These are phyloP conservation scores for Lepidothrix coronata DNA, from an alignment of 2,113 vertebrate genomes.

Conservation along the genomic window DNA sequence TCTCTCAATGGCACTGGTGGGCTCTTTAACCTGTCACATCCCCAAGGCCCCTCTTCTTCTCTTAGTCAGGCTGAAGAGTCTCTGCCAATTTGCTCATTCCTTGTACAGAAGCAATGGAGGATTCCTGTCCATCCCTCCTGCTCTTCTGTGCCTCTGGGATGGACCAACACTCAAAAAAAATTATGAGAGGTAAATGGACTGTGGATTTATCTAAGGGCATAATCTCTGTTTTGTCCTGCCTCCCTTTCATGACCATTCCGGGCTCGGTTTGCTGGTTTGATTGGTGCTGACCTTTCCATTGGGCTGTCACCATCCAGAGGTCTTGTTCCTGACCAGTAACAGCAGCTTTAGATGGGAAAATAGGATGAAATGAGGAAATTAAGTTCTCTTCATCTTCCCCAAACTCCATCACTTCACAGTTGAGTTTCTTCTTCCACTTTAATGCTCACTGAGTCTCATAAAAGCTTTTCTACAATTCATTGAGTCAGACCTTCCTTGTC, in stretches of 20 bases:
- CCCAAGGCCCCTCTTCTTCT: neutral
- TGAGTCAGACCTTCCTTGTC: neutral
- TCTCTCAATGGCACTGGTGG: neutral
- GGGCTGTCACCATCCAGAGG: neutral
- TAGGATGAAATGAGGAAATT: neutral
- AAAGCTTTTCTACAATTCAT: neutral
- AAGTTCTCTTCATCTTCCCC: neutral
- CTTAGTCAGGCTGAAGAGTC: neutral
- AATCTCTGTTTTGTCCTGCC: neutral
- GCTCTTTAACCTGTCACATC: neutral
- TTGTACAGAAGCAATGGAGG: accelerated
- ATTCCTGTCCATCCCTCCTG: neutral
- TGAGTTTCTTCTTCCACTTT: neutral
- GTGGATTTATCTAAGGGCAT: neutral
- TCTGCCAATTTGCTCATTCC: neutral
- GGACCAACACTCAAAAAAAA: neutral
- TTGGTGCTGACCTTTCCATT: neutral
- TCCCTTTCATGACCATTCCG: neutral
- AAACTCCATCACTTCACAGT: neutral
- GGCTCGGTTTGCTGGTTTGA: neutral
- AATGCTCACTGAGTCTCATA: neutral
- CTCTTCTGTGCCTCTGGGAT: neutral
- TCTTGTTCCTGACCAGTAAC: neutral
- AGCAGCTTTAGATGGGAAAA: neutral
- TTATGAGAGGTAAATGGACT: neutral